Evolutionary conservation across 2,797 vertebrate species (phyloP).

Genomic region (Caiman crocodilus): DNA sequence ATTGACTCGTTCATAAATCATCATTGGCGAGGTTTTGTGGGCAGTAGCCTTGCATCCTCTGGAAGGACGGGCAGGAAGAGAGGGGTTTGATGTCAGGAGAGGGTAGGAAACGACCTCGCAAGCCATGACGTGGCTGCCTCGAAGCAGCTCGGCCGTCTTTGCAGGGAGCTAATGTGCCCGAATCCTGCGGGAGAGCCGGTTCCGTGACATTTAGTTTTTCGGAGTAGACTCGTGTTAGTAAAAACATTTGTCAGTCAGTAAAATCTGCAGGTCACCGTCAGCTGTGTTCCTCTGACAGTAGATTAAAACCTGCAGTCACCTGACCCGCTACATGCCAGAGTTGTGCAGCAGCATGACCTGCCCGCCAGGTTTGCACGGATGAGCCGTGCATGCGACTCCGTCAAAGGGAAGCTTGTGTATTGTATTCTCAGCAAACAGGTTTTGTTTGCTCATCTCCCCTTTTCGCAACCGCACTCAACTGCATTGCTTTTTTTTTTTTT

Average conservation of each 20-base stretch:
- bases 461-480: no score
- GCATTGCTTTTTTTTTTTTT: no score
- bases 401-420: background rate
- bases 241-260: background rate
- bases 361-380: background rate
- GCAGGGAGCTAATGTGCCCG: background rate
- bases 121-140: no score
- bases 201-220: background rate
- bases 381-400: background rate
- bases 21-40: no score
- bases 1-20: no score
- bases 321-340: background rate
- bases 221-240: background rate
- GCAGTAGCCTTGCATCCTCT: no score
- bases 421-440: background rate
- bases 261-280: no score
- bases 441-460: background rate
- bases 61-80: no score
- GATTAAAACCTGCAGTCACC: background rate
- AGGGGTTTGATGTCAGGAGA: no score
- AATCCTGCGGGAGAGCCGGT: no score
- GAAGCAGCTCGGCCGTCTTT: background rate
- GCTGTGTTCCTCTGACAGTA: no score
- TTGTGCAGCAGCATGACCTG: background rate
- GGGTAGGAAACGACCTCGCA: no score